Base-by-base conservation (phyloP, 2,888 invertebrate genomes). In the Chrysotoxum bicinctum region DNA sequence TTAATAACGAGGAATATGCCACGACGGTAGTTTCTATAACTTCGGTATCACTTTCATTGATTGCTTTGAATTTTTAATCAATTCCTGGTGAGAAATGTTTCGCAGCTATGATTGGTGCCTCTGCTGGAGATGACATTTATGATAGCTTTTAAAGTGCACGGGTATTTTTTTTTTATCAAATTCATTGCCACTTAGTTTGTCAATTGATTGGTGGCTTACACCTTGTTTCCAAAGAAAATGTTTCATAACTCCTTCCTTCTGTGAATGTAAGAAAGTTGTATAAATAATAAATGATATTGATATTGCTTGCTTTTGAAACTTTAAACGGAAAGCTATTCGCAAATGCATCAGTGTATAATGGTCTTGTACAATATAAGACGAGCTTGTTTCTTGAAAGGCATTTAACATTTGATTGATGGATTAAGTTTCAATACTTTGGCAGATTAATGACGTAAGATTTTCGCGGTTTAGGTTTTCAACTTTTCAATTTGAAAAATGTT, bases 251-350 rank as follows among this genome's bases (percentile, higher is more conserved):
- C 32, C 16, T 21, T 3, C 2, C 30, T 12, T 5, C 7, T 0
- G 7, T 50, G 14, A 26, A 32, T 30, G 19, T 6, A 19, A 6
- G 12, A 54, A 32, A 19, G 10, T 50, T 16, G 26, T 30, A 7
- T 56, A 56, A 56, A 56, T 56, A 56, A 56, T 56, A 35, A 35
- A 56, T 56, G 56, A 6, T 56, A 56, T 56, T 56, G 56, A 56
- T 56, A 56, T 32, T 56, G 56, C 19, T 56, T 56, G 6, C 30
- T 35, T 56, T 32, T 56, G 56, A 56, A 30, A 56, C 6, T 35
- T 32, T 19, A 35, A 56, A 32, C n/a, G 52, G 16, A 10, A 54
- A 19, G 16, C 10, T 32, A 54, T 30, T 32, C 16, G 32, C 32
- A 54, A 54, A 54, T 54, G 16, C 54, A 54, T 54, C 32, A 30